Percentiles rank a stretch among this genome's conserved stretches.
These are phyloP conservation scores for Eristalis intricaria DNA, from an alignment of 2,888 invertebrate species.

Conservation along the genomic window DNA sequence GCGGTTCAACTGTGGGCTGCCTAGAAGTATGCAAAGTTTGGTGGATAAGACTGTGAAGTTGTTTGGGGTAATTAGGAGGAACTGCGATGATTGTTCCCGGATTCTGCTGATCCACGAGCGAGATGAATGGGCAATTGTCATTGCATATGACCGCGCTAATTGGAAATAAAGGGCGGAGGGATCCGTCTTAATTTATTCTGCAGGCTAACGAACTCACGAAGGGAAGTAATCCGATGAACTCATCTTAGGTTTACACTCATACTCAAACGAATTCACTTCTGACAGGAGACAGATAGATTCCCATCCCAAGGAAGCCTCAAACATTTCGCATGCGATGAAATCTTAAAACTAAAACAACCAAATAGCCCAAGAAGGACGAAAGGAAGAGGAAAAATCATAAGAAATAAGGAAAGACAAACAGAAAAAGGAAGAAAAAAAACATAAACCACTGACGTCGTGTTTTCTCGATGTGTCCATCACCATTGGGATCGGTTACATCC, in stretches of 20 bases:
- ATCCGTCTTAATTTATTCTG: too few species aligned
- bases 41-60: too few species aligned
- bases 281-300: neutral
- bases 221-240: neutral
- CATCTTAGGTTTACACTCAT: too few species aligned
- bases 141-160: neutral
- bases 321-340: slow-evolving; percentile 39
- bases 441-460: slow-evolving; percentile 80
- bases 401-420: slow-evolving; percentile 30
- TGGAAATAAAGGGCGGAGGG: neutral
- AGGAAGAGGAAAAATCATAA: slow-evolving; percentile 55
- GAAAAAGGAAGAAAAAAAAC: slow-evolving; percentile 64
- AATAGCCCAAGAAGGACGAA: neutral
- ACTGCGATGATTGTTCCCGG: neutral
- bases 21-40: neutral
- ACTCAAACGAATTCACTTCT: too few species aligned
- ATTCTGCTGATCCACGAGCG: neutral
- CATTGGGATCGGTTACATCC: slow-evolving; percentile 75
- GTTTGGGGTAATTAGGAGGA: neutral
- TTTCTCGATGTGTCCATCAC: slow-evolving; percentile 65
- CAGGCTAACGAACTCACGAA: neutral
- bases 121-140: neutral
- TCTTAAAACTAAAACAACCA: slow-evolving; percentile 20
- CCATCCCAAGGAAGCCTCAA: slow-evolving; percentile 12
- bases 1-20: neutral